These are phyloP conservation scores for Melanostigma gelatinosum DNA, from an alignment of 2,113 vertebrate genomes.

Conservation along the genomic window DNA sequence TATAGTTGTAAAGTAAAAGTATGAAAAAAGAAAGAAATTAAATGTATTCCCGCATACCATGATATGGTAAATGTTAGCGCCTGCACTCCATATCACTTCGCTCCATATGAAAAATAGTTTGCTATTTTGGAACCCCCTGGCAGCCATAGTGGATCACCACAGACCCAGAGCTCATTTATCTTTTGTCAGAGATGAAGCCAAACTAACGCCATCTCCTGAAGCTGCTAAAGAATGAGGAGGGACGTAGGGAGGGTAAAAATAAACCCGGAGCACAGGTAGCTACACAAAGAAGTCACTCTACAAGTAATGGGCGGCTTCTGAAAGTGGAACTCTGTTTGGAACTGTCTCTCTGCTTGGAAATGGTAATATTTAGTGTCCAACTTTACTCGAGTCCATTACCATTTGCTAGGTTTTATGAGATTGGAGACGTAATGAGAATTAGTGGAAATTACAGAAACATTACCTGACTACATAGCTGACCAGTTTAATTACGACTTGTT, in stretches of 20 bases:
- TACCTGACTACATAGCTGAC: conserved; percentile 11
- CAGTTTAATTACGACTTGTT: conserved; percentile 39
- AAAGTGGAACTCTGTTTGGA: conserved; percentile 84
- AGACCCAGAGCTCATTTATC: conserved; percentile 99
- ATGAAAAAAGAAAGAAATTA: conserved; percentile 83
- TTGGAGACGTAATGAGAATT: conserved; percentile 22
- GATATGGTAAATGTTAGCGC: conserved; percentile 90
- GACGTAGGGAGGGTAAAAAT: conserved; percentile 93
- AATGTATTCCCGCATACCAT: conserved; percentile 88
- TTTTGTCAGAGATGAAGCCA: conserved; percentile 99
- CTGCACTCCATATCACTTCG: conserved; percentile 95
- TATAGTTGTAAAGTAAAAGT: conserved; percentile 81
- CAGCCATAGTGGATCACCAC: conserved; percentile 95
- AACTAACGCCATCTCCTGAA: conserved; percentile 95
- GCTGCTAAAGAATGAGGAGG: conserved; percentile 96
- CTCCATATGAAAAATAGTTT: conserved; percentile 99
- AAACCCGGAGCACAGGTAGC: conserved; percentile 89
- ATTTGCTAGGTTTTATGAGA: conserved; percentile 38
- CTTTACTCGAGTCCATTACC: conserved; percentile 41
- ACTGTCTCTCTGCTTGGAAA: conserved; percentile 72
- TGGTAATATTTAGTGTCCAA: conserved; percentile 63
- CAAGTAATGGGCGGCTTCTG: conserved; percentile 89
- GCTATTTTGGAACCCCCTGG: conserved; percentile 99
- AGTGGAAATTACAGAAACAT: conserved; percentile 7
- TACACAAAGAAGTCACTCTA: conserved; percentile 87